Percentiles rank a stretch among this genome's conserved stretches.
These are phyloP conservation scores for Zeugodacus cucurbitae DNA, from an alignment of 1,140 invertebrate genomes.

Conservation along the genomic window DNA sequence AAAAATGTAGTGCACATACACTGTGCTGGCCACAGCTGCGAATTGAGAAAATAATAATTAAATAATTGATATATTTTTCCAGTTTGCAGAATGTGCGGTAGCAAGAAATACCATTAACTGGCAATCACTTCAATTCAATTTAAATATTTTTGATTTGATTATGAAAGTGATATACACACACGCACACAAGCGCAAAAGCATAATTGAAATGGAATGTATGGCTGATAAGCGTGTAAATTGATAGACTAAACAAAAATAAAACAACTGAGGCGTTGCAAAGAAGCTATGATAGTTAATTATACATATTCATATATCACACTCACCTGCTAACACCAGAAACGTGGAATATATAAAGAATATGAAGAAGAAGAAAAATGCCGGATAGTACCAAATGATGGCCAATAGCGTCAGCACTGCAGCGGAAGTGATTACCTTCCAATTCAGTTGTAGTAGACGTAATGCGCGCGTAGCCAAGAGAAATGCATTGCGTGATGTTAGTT, in stretches of 20 bases:
- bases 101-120: background rate
- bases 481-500: background rate
- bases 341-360: conserved; percentile 62
- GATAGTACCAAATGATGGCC: conserved; percentile 64
- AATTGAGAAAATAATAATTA: conserved; percentile 30
- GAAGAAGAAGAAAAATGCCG: conserved; percentile 63
- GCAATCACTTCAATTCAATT: background rate
- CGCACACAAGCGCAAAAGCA: background rate
- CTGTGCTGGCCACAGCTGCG: conserved; percentile 61
- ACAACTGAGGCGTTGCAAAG: background rate
- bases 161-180: background rate
- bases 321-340: conserved; percentile 60
- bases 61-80: background rate
- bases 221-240: background rate
- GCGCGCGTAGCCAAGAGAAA: conserved; percentile 44
- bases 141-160: background rate
- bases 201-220: background rate
- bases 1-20: conserved; percentile 63
- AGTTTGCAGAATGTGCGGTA: background rate
- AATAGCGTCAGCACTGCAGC: conserved; percentile 58
- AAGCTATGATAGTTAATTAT: background rate
- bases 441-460: conserved; percentile 58
- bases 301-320: conserved; percentile 45
- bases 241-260: background rate
- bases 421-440: conserved; percentile 62